Evolutionary conservation across 2,797 vertebrate genomes (phyloP).

Genomic region (Sebastolobus altivelis): DNA sequence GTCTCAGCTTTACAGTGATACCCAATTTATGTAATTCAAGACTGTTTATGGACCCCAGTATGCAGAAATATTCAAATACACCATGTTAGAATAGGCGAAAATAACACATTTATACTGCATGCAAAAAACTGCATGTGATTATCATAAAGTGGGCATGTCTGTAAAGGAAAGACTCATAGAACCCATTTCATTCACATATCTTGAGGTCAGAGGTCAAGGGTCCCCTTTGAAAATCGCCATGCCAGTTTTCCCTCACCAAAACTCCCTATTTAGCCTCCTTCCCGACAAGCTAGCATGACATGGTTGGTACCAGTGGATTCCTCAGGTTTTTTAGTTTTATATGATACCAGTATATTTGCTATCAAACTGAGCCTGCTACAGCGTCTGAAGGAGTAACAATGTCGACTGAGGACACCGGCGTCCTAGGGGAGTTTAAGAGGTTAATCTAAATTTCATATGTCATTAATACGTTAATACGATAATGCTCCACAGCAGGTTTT

Average conservation of each 20-base stretch:
- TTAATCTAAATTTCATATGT: slow-evolving; percentile 32
- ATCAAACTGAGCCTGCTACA: not conserved
- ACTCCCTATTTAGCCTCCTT: not conserved
- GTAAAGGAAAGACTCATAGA: not conserved
- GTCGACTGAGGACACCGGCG: not conserved
- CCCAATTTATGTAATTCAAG: no score
- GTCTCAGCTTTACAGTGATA: no score
- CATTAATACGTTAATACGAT: slow-evolving; percentile 43
- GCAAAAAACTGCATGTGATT: not conserved
- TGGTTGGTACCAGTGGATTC: not conserved
- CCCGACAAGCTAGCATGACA: not conserved
- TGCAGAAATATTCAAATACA: not conserved
- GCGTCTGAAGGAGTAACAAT: not conserved
- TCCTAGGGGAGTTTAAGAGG: not conserved
- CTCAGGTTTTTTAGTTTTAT: not conserved
- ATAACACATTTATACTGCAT: not conserved
- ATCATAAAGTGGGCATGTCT: not conserved
- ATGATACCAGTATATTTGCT: not conserved
- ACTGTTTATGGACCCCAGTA: not conserved
- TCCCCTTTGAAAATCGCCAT: not conserved
- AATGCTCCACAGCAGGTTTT: slow-evolving; percentile 29
- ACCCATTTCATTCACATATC: not conserved
- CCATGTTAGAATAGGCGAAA: not conserved
- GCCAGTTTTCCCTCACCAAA: not conserved
- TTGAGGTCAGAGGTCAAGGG: not conserved